Evolutionary conservation across 2,888 invertebrate genomes (phyloP), one percentile per base, ranked within the genome.

Genomic region (Hermaeophaga mercurialis): DNA sequence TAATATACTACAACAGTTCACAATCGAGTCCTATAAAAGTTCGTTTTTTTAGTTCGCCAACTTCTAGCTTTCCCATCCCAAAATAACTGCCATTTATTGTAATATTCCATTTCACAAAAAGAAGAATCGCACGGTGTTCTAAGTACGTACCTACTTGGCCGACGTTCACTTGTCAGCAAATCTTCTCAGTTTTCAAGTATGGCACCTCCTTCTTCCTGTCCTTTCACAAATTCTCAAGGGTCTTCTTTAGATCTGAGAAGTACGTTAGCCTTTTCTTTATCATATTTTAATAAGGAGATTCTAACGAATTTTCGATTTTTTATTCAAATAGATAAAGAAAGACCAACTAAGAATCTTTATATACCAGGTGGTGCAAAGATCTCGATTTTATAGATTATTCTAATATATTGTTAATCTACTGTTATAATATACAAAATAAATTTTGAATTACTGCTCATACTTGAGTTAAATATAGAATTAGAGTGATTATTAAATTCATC

Each of bases 171-270:
- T 73, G 73, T 70, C 69, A 41, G 28, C 34, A 34, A 19, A 43
- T 61, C 66, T 65, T 68, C 71, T 74, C 73, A 60, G 59, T 63
- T 73, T 73, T 68, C 72, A 50, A 53, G 52, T 58, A 43, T 54
- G 49, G 69, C 69, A 66, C 73, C 73, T 68, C 73, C 74, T 69
- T 62, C 70, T 73, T 74, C 73, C 73, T 73, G 73, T 71, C 63
- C 65, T 69, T 73, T 73, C 72, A 34, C 14, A 18, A 18, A 7
- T 8, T 17, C 49, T 36, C 39, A 49, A 43, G 43, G 54, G 54
- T 48, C 47, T 14, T 47, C 46, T 31, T 50, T 19, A 44, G 47
- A 39, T 44, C 24, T 49, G 63, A 66, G 63, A 70, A 67, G 68
- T 73, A 70, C 73, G 73, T 73, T 73, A 65, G 66, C 44, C 63